A percentile compares a stretch with the other conserved stretches of the same genome.
phyloP scores from a whole-genome alignment of 1,140 invertebrate species.

The Aethina tumida region DNA sequence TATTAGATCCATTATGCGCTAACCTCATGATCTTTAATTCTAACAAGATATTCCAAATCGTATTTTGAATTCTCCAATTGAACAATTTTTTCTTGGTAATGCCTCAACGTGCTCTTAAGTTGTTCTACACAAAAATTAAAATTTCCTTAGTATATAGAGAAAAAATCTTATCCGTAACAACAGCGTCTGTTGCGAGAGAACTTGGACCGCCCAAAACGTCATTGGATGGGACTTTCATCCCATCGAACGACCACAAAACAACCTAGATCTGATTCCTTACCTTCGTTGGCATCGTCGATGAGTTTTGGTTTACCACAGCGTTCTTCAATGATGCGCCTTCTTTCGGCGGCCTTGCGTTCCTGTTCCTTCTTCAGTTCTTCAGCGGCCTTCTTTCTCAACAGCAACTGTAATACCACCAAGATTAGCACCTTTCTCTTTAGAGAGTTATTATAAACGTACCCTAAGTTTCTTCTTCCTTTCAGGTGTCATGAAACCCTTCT shows the following conservation, averaged over 20 bases:
- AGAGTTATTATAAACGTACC: slow-evolving; percentile 48
- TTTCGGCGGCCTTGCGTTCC: slow-evolving; percentile 94
- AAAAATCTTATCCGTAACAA: no score
- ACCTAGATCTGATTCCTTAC: slow-evolving; percentile 41
- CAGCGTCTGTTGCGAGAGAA: no score
- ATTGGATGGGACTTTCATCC: neutral
- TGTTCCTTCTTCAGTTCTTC: slow-evolving; percentile 99
- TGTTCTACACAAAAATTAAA: slow-evolving; percentile 40
- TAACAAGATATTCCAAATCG: slow-evolving; percentile 96
- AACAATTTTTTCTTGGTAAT: slow-evolving; percentile 80
- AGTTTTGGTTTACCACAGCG: slow-evolving; percentile 85
- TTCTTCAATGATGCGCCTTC: slow-evolving; percentile 94
- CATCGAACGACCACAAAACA: neutral
- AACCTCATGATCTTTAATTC: slow-evolving; percentile 96
- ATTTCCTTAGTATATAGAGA: no score
- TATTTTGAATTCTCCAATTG: slow-evolving; percentile 92
- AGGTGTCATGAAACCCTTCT: slow-evolving; percentile 98
- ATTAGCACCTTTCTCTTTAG: neutral
- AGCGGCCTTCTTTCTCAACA: slow-evolving; percentile 99
- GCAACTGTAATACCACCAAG: slow-evolving; percentile 49
- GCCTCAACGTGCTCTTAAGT: slow-evolving; percentile 72
- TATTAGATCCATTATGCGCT: slow-evolving; percentile 15
- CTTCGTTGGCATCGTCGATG: slow-evolving; percentile 87
- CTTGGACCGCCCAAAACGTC: neutral
- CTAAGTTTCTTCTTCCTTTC: slow-evolving; percentile 97